These are phyloP conservation scores for Crotalus horridus DNA, from an alignment of 2,113 vertebrate species.

Conservation along the genomic window DNA sequence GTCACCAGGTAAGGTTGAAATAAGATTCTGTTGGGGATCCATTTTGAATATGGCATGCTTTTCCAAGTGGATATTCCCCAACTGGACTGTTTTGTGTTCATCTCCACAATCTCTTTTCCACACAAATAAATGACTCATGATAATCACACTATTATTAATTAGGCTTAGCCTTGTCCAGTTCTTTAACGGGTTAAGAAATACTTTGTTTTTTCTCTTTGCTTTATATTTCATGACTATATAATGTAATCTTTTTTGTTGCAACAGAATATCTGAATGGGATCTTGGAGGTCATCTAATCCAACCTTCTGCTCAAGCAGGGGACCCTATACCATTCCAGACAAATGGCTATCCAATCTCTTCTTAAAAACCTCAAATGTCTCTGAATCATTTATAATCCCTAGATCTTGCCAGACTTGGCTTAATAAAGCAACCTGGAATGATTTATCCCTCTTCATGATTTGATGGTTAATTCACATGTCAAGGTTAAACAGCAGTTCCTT, in stretches of 20 bases:
- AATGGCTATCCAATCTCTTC: neutral
- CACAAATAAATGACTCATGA: neutral
- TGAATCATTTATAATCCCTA: neutral
- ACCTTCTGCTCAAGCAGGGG: too few relatives aligned
- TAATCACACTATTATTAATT: neutral
- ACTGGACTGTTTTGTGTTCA: neutral
- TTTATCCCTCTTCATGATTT: neutral
- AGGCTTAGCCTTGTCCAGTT: neutral
- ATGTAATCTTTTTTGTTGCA: neutral
- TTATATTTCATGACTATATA: neutral
- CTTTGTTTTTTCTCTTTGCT: neutral
- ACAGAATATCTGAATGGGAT: too few relatives aligned
- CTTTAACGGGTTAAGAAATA: neutral
- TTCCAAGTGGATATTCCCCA: neutral
- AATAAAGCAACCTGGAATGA: neutral
- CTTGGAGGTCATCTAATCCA: too few relatives aligned
- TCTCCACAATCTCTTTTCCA: neutral
- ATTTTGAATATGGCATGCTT: neutral
- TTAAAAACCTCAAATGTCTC: neutral
- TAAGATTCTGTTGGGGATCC: neutral
- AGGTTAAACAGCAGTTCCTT: neutral
- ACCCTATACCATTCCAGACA: too few relatives aligned
- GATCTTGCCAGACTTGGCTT: neutral
- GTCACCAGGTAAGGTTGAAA: neutral
- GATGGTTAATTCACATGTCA: neutral